Base-by-base conservation (phyloP, 2,888 invertebrate genomes). In the Brachynemurus nebulosus region DNA sequence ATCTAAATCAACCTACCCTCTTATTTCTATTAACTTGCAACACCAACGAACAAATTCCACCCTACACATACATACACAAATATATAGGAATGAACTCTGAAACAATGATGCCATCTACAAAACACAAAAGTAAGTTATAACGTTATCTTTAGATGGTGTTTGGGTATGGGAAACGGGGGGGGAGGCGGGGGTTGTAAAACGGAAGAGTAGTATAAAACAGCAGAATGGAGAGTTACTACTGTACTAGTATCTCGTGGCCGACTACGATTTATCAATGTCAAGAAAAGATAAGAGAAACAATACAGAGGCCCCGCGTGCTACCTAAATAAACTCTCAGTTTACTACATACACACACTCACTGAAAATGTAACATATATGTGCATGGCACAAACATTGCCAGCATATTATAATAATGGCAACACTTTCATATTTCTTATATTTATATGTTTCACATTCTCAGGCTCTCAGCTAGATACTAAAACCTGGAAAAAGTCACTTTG, bases 221-320 rank as follows among this genome's bases (percentile, higher is more conserved):
- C 35, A 19, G 34, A 34, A 34, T 42, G n/a, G 16, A 37, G 16
- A 37, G n/a, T n/a, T n/a, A n/a, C n/a, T n/a, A n/a, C n/a, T n/a
- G 18, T 18, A 20, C 16, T 19, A 35, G 18, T 44, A 44, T 44
- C 38, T 44, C 38, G 30, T 37, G 44, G 44, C 44, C 38, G 34
- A 38, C 44, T 38, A 38, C 44, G 44, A 44, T 44, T 44, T 44
- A 44, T 44, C 44, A 44, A 20, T 38, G 44, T 44, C 44, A 44
- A 20, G 12, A 34, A 33, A 33, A 44, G 44, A 44, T 44, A 44
- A 44, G 34, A 33, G 33, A 44, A 44, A 42, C 42, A 42, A 42
- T 42, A 27, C 30, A 40, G 27, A 23, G 20, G 27, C 14, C 40
- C 37, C 37, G 37, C 12, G 37, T 12, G 33, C 16, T 33, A 37